Conservation (phyloP, 2,888 invertebrate genomes). For the Morpho achilles region DNA sequence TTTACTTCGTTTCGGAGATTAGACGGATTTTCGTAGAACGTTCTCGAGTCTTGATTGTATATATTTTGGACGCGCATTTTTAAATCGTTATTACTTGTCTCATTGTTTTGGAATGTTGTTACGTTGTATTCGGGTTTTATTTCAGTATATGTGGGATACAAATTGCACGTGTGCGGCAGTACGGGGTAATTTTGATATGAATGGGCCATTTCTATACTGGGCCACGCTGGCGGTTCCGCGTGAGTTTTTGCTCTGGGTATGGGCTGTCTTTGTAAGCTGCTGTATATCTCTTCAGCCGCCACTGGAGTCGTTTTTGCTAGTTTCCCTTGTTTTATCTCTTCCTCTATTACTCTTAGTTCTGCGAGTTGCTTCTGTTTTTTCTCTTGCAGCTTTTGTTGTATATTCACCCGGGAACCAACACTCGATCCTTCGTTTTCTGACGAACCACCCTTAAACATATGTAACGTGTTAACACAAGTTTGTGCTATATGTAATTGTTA, state of each 20-base stretch:
- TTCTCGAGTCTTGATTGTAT: conserved; percentile 50
- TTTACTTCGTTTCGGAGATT: conserved; percentile 44
- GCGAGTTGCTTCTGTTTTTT: conserved; percentile 93
- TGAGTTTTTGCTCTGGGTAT: conserved; percentile 86
- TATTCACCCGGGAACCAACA: conserved; percentile 87
- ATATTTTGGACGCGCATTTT: conserved; percentile 47
- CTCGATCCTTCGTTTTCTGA: conserved; percentile 88
- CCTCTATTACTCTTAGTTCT: conserved; percentile 86
- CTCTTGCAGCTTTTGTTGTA: conserved; percentile 91
- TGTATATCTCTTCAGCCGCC: conserved; percentile 77
- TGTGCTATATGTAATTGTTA: too few species aligned
- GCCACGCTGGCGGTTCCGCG: conserved; percentile 76
- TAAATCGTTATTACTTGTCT: conserved; percentile 37
- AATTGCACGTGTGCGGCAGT: conserved; percentile 55
- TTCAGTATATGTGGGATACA: conserved; percentile 67
- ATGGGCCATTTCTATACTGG: conserved; percentile 65
- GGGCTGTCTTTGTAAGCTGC: conserved; percentile 79
- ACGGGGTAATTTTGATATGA: conserved; percentile 72
- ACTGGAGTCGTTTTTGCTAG: conserved; percentile 78
- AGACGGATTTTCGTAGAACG: conserved; percentile 63
- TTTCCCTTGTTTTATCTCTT: conserved; percentile 92
- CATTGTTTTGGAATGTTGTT: conserved; percentile 43
- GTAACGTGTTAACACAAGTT: too few species aligned
- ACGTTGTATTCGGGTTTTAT: conserved; percentile 59
- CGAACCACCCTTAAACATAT: conserved; percentile 73